Conservation (phyloP, 2,797 vertebrate species). For the Darevskia nairensis region DNA sequence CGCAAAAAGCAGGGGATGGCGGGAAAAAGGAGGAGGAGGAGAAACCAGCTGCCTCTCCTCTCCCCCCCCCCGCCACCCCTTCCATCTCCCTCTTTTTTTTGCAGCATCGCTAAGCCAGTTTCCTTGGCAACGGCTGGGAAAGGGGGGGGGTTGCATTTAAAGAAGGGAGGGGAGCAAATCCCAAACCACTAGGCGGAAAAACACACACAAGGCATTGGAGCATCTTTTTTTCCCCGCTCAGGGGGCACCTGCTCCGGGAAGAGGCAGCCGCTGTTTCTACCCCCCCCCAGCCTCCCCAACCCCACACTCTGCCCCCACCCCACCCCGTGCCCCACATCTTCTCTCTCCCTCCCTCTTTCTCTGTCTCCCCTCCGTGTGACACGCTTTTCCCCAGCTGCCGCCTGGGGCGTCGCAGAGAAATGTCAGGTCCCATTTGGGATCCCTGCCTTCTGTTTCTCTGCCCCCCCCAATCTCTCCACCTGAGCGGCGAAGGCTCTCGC, state of each 20-base stretch:
- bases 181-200: neutral
- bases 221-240: rapidly evolving
- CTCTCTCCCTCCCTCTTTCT: neutral
- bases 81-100: neutral
- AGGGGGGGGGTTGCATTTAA: slow-evolving; percentile 11
- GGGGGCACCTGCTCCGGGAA: neutral
- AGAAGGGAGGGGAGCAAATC: neutral
- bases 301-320: neutral
- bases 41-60: slow-evolving; percentile 43
- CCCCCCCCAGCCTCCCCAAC: neutral
- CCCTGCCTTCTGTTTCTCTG: too few species aligned
- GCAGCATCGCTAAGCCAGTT: slow-evolving; percentile 24
- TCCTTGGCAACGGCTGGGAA: slow-evolving; percentile 30
- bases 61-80: neutral
- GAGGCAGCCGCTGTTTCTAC: too few species aligned
- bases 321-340: neutral
- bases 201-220: neutral
- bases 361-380: neutral
- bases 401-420: neutral
- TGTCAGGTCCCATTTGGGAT: neutral
- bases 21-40: neutral
- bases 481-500: neutral
- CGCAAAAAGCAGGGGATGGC: neutral
- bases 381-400: neutral
- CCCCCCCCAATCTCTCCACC: neutral